Evolutionary conservation across 2,113 vertebrate species (phyloP).

Genomic region (Oostethus manadensis): DNA sequence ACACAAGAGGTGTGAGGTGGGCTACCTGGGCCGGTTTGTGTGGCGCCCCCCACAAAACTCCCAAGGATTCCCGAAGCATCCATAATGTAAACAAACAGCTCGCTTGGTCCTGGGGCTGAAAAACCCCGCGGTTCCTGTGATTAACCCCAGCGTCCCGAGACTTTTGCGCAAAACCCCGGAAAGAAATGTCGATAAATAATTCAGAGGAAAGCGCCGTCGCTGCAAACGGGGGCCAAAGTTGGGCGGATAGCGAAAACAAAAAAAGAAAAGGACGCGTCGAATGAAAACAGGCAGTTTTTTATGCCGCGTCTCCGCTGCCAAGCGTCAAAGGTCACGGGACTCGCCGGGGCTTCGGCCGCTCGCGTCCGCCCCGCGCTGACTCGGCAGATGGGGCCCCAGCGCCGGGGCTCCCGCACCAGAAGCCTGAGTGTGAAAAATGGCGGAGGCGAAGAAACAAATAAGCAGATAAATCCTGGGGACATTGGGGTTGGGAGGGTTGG

Average conservation of each 20-base stretch:
- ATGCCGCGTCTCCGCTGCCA: conserved; percentile 42
- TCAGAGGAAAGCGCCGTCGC: conserved; percentile 58
- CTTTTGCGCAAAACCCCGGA: conserved; percentile 19
- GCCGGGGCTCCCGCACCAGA: conserved; percentile 37
- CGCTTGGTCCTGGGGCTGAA: conserved; percentile 20
- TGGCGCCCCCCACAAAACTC: not conserved
- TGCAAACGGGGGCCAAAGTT: conserved; percentile 63
- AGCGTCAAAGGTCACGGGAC: conserved; percentile 64
- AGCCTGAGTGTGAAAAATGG: conserved; percentile 61
- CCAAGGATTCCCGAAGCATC: not conserved
- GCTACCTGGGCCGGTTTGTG: conserved; percentile 26
- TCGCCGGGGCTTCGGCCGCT: conserved; percentile 46
- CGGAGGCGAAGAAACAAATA: conserved; percentile 75
- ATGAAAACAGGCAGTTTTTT: conserved; percentile 65
- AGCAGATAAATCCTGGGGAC: conserved; percentile 76
- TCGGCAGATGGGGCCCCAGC: conserved; percentile 59
- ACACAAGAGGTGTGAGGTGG: conserved; percentile 60
- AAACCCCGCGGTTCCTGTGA: conserved; percentile 21
- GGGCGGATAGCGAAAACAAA: conserved; percentile 63
- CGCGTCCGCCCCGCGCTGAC: conserved; percentile 50
- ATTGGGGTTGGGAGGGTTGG: conserved; percentile 64
- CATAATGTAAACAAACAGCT: conserved; percentile 27
- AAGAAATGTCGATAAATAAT: conserved; percentile 56
- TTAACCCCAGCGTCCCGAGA: conserved; percentile 4
- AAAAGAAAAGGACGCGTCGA: conserved; percentile 63